phyloP scores from a whole-genome alignment of 1,140 invertebrate genomes.

The Brachionus paranguensis region DNA sequence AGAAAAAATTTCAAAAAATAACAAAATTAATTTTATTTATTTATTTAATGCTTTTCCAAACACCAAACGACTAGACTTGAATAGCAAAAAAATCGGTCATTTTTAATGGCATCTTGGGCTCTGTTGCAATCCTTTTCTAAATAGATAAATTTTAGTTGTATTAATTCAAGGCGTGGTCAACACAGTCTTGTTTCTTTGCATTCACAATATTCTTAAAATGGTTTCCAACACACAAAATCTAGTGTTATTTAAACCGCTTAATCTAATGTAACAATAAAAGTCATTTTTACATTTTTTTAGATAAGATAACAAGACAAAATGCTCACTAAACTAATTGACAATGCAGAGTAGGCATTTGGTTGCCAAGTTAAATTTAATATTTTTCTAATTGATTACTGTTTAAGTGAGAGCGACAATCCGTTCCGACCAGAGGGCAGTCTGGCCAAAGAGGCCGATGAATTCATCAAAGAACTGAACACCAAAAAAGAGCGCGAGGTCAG shows the following conservation, averaged over 20 bases:
- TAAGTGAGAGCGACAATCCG: conserved; percentile 22
- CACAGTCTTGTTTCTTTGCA: neutral
- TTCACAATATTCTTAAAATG: neutral
- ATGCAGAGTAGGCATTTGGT: neutral
- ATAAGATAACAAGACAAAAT: conserved; percentile 21
- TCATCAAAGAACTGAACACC: conserved; percentile 7
- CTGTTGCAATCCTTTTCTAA: neutral
- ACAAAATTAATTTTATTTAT: conserved; percentile 10
- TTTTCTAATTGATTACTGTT: neutral
- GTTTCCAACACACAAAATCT: neutral
- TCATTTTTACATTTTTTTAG: neutral
- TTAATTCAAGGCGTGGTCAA: conserved; percentile 1
- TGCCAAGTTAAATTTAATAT: too few species aligned
- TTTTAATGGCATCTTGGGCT: conserved; percentile 18
- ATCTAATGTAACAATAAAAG: neutral
- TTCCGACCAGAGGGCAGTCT: conserved; percentile 22
- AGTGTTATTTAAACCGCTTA: conserved; percentile 15
- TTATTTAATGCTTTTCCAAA: conserved; percentile 14
- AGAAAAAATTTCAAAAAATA: neutral
- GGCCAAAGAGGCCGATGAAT: conserved; percentile 19
- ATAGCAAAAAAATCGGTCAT: conserved; percentile 18
- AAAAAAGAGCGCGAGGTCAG: neutral
- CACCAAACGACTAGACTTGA: neutral
- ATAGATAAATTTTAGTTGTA: conserved; percentile 32
- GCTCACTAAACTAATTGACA: neutral